These are phyloP conservation scores for Latrodectus geometricus DNA, from an alignment of 1,140 invertebrate genomes.

Conservation along the genomic window DNA sequence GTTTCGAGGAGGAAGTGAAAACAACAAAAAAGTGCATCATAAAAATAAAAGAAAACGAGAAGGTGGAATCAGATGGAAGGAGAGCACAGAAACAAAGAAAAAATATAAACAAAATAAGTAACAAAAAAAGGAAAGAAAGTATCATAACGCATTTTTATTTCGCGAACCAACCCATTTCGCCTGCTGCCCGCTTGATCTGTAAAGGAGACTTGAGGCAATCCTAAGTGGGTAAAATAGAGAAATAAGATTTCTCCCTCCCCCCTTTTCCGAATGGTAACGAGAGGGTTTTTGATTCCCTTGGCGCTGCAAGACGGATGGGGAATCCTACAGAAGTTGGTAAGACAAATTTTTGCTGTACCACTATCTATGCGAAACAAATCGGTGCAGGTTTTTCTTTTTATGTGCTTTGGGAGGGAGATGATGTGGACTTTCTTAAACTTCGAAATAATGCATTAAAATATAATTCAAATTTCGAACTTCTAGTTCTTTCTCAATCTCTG, in stretches of 20 bases:
- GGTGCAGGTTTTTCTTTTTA: slow-evolving; percentile 53
- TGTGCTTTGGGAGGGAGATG: slow-evolving; percentile 33
- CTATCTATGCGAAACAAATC: slow-evolving; percentile 21
- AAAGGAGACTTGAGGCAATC: slow-evolving; percentile 61
- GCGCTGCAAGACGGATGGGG: slow-evolving; percentile 18
- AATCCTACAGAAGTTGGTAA: slow-evolving; percentile 28
- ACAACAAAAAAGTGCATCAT: slow-evolving; percentile 2
- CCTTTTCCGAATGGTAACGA: slow-evolving; percentile 29
- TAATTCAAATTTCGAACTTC: slow-evolving; percentile 22
- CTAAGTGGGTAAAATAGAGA: slow-evolving; percentile 57
- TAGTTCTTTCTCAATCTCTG: no score
- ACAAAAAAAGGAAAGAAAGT: slow-evolving; percentile 33
- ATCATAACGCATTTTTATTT: slow-evolving; percentile 61
- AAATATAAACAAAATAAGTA: neutral
- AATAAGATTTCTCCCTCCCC: slow-evolving; percentile 9
- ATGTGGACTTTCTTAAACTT: slow-evolving; percentile 9
- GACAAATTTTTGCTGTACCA: slow-evolving; percentile 15
- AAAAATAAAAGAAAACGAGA: neutral
- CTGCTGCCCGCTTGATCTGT: slow-evolving; percentile 55
- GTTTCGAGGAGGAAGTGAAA: neutral
- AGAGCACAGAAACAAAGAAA: neutral
- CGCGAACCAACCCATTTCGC: slow-evolving; percentile 40
- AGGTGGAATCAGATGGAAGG: neutral
- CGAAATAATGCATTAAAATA: slow-evolving; percentile 57
- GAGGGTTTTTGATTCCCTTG: slow-evolving; percentile 51